These are phyloP conservation scores for Malacoctenus gilli DNA, from an alignment of 2,797 vertebrate genomes.

Conservation along the genomic window DNA sequence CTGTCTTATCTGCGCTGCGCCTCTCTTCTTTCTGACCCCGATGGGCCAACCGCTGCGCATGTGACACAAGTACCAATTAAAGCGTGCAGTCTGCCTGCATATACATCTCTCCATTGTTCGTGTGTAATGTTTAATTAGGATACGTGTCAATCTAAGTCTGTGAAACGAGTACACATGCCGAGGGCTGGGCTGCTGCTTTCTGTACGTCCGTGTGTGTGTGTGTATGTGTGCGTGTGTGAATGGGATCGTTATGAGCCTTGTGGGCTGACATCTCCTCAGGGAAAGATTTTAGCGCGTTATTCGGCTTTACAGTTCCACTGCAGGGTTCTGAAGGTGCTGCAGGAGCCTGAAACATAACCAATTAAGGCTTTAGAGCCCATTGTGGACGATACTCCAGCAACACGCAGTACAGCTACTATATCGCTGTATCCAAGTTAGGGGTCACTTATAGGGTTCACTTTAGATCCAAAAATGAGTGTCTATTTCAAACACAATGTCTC, in stretches of 20 bases:
- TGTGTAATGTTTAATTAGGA: conserved; percentile 72
- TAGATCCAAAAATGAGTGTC: too few species aligned
- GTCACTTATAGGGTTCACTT: too few species aligned
- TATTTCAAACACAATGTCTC: too few species aligned
- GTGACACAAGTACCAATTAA: conserved; percentile 71
- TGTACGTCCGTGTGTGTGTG: conserved; percentile 34
- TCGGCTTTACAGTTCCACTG: too few species aligned
- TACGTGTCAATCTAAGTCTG: conserved; percentile 51
- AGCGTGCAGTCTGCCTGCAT: conserved; percentile 45
- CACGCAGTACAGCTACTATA: too few species aligned
- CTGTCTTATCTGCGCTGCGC: conserved; percentile 29
- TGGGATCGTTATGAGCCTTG: conserved; percentile 25
- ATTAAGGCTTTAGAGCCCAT: too few species aligned
- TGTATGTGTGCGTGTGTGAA: conserved; percentile 34
- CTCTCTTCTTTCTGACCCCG: conserved; percentile 47
- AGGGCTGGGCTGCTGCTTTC: too few species aligned
- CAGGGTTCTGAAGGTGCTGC: too few species aligned
- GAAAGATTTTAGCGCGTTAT: background rate
- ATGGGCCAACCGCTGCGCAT: conserved; percentile 51
- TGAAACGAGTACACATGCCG: conserved; percentile 10
- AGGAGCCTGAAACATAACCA: conserved; percentile 1
- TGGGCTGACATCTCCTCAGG: conserved; percentile 12
- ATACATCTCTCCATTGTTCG: conserved; percentile 52
- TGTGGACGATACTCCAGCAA: too few species aligned
- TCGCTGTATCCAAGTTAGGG: too few species aligned